Conservation (phyloP, 2,888 invertebrate genomes). For the Scaptomyza tumidula region DNA sequence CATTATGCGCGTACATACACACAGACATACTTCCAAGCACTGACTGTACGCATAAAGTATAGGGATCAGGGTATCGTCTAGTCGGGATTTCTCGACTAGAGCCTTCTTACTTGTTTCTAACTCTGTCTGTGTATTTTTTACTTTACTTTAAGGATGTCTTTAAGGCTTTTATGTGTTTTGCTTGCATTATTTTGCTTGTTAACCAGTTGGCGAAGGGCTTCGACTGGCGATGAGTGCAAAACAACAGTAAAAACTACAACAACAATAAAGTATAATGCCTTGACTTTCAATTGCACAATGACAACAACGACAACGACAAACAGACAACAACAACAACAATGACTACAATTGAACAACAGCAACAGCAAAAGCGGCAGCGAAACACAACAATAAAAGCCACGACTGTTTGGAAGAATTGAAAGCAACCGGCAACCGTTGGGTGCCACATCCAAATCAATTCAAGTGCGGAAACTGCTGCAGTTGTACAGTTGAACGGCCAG, state of each 20-base stretch:
- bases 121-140: too few relatives aligned
- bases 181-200: slow-evolving; percentile 75
- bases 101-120: too few relatives aligned
- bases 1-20: too few relatives aligned
- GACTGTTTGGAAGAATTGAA: slow-evolving; percentile 42
- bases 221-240: slow-evolving; percentile 66
- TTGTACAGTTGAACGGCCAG: slow-evolving; percentile 72
- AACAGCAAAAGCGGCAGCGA: slow-evolving; percentile 53
- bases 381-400: slow-evolving; percentile 68
- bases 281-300: slow-evolving; percentile 77
- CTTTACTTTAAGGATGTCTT: neutral
- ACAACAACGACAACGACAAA: slow-evolving; percentile 36
- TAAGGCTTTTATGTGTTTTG: slow-evolving; percentile 16
- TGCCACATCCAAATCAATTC: slow-evolving; percentile 74
- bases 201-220: slow-evolving; percentile 68
- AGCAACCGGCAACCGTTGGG: slow-evolving; percentile 26
- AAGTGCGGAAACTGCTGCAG: slow-evolving; percentile 76
- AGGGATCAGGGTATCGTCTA: too few relatives aligned
- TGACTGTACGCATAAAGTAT: too few relatives aligned
- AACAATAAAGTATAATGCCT: slow-evolving; percentile 59
- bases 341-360: slow-evolving; percentile 45
- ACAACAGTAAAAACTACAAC: slow-evolving; percentile 50
- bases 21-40: too few relatives aligned
- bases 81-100: too few relatives aligned
- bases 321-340: slow-evolving; percentile 25